Evolutionary conservation across 2,888 invertebrate species (phyloP).

Genomic region (Nysson spinosus): DNA sequence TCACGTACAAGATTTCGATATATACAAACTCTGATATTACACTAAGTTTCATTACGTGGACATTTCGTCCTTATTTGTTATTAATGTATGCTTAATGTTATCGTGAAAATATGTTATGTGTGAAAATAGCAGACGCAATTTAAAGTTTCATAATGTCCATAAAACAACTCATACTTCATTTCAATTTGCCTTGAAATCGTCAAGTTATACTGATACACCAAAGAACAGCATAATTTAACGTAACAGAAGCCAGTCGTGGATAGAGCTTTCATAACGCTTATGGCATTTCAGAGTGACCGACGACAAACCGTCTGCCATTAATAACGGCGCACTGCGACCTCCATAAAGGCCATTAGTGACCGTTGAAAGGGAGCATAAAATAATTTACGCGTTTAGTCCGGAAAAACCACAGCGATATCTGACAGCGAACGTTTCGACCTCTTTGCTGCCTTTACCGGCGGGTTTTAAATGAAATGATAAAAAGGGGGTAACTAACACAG

Average conservation of each 20-base stretch:
- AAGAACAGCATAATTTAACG: constrained; percentile 1
- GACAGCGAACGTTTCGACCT: constrained; percentile 1
- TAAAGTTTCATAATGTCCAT: too few relatives aligned
- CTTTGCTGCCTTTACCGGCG: neutral
- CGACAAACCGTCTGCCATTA: constrained; percentile 62
- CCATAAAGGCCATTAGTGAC: constrained; percentile 62
- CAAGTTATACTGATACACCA: constrained; percentile 18
- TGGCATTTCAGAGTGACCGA: constrained; percentile 38
- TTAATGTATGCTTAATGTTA: too few relatives aligned
- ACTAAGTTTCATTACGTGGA: too few relatives aligned
- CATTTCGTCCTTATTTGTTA: too few relatives aligned
- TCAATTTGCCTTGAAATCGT: too few relatives aligned
- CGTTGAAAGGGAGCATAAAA: constrained; percentile 62
- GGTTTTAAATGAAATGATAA: neutral
- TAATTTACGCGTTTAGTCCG: constrained; percentile 62
- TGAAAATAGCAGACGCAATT: too few relatives aligned
- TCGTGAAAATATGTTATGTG: too few relatives aligned
- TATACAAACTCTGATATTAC: too few relatives aligned
- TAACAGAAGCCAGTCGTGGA: constrained; percentile 15
- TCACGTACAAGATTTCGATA: too few relatives aligned
- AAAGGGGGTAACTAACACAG: neutral
- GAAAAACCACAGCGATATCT: constrained; percentile 16
- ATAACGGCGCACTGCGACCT: constrained; percentile 53
- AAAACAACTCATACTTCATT: too few relatives aligned
- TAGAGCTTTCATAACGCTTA: constrained; percentile 46